Conservation (phyloP, 2,888 invertebrate genomes). For the Drosophila dives region DNA sequence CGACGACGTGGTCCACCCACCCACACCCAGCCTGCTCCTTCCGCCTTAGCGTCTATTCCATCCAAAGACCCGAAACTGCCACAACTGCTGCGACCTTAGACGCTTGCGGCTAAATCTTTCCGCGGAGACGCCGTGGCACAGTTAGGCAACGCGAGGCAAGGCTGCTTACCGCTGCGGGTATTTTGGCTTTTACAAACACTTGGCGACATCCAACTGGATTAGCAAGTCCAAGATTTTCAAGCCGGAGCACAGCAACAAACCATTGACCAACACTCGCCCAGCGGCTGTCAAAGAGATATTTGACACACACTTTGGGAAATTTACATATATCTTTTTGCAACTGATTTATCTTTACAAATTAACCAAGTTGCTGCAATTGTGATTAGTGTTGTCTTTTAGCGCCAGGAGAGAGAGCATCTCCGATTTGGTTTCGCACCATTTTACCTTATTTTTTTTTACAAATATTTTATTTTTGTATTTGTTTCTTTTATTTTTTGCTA, state of each 20-base stretch:
- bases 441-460: not conserved
- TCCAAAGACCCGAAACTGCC: conserved; percentile 1
- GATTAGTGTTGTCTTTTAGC: not conserved
- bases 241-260: not conserved
- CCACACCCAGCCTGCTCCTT: not conserved
- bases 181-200: not conserved
- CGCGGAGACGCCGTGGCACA: conserved; percentile 49
- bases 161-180: conserved; percentile 3
- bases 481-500: not conserved
- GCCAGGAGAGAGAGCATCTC: conserved; percentile 19
- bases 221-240: not conserved
- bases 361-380: not conserved
- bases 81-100: conserved; percentile 67
- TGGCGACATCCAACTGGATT: conserved; percentile 6
- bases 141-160: conserved; percentile 34
- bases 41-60: not conserved
- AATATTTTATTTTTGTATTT: not conserved
- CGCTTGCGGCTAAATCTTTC: conserved; percentile 63
- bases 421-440: not conserved
- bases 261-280: not conserved
- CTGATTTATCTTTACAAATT: not conserved
- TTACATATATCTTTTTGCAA: not conserved
- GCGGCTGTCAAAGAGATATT: not conserved
- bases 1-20: conserved; percentile 11
- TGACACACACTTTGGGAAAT: not conserved